These are phyloP conservation scores for Isichthys henryi DNA, from an alignment of 2,113 vertebrate genomes.

Conservation along the genomic window DNA sequence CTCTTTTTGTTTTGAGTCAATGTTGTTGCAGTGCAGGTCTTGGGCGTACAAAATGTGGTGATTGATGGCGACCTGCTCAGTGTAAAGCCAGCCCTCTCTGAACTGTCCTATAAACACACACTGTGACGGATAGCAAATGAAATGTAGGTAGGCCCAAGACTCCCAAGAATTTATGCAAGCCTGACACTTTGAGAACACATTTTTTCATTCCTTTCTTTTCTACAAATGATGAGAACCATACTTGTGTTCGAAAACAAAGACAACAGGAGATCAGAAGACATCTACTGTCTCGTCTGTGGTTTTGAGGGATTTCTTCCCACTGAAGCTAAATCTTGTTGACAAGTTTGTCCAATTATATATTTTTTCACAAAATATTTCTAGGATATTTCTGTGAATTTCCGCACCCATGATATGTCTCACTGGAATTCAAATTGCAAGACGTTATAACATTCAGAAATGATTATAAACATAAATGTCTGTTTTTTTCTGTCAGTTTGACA, in stretches of 20 bases:
- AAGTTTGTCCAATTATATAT: not conserved
- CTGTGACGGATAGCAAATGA: slow-evolving; percentile 30
- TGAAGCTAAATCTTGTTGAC: not conserved
- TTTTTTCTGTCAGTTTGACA: not conserved
- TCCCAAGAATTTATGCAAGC: slow-evolving; percentile 31
- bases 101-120: slow-evolving; percentile 31
- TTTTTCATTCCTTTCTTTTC: not conserved
- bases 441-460: not conserved
- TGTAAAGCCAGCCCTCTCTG: slow-evolving; percentile 22
- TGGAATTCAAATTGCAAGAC: not conserved
- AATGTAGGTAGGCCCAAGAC: slow-evolving; percentile 28
- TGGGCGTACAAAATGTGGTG: slow-evolving; percentile 14
- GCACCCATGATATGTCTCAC: not conserved
- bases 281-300: not conserved
- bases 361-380: not conserved
- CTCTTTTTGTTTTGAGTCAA: not conserved
- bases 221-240: not conserved
- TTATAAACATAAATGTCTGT: not conserved
- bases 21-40: not conserved
- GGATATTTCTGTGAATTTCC: not conserved
- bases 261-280: not conserved
- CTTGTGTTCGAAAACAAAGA: not conserved
- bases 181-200: slow-evolving; percentile 22
- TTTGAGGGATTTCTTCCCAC: not conserved
- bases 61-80: slow-evolving; percentile 31